Conservation (phyloP, 2,888 invertebrate genomes). For the Philereme transversata region DNA sequence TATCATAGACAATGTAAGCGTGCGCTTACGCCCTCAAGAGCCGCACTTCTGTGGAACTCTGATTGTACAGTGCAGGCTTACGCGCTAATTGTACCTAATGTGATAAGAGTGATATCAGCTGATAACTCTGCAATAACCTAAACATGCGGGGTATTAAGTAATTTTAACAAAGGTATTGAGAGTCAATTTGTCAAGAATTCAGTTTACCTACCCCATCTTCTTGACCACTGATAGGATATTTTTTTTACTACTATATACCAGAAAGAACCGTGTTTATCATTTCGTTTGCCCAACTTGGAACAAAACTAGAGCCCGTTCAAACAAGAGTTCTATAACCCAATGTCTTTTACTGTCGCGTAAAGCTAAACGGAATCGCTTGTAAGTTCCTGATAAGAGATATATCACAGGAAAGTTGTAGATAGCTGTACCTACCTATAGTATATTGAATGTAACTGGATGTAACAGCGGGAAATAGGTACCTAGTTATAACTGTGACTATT, state of each 20-base stretch:
- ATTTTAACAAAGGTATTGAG: too few relatives aligned
- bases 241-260: too few relatives aligned
- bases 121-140: conserved; percentile 16
- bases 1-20: conserved; percentile 17
- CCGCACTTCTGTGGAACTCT: conserved; percentile 21
- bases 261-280: too few relatives aligned
- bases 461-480: conserved; percentile 32
- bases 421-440: conserved; percentile 7
- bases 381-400: neutral
- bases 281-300: too few relatives aligned
- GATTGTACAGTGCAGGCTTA: conserved; percentile 20
- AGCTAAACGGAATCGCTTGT: too few relatives aligned
- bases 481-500: conserved; percentile 35
- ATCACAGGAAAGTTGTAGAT: conserved; percentile 11
- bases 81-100: conserved; percentile 16
- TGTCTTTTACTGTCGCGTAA: too few relatives aligned
- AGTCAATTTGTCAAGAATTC: too few relatives aligned
- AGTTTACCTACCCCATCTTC: too few relatives aligned
- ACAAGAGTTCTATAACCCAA: too few relatives aligned
- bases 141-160: conserved; percentile 2
- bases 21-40: conserved; percentile 19
- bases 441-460: conserved; percentile 32
- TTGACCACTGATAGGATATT: too few relatives aligned
- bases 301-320: too few relatives aligned
- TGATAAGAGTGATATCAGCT: conserved; percentile 16